Evolutionary conservation across 2,113 vertebrate species (phyloP).

Genomic region (Bos javanicus): DNA sequence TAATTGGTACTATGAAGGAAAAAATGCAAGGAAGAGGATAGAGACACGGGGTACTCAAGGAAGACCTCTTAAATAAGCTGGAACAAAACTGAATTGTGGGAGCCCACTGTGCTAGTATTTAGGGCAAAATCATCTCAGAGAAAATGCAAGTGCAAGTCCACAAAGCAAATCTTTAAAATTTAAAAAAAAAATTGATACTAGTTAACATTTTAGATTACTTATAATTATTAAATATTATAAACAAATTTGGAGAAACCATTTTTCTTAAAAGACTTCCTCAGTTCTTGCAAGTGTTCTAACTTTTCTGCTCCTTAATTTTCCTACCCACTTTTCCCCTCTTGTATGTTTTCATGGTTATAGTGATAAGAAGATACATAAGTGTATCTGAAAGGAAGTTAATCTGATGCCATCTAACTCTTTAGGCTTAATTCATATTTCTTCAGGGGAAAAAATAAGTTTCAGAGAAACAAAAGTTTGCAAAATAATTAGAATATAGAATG

Average conservation of each 20-base stretch:
- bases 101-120: not conserved
- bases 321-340: not conserved
- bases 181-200: not conserved
- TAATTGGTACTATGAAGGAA: not conserved
- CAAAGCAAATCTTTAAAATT: not conserved
- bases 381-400: not conserved
- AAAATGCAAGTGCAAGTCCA: not conserved
- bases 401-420: not conserved
- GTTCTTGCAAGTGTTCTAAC: not conserved
- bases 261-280: not conserved
- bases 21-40: not conserved
- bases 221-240: not conserved
- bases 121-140: not conserved
- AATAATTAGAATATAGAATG: not conserved
- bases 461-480: not conserved
- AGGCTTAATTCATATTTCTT: not conserved
- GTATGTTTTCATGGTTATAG: not conserved
- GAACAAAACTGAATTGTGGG: not conserved
- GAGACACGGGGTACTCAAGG: not conserved
- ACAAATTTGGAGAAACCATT: not conserved
- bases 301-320: not conserved
- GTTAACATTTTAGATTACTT: not conserved
- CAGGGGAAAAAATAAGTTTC: not conserved
- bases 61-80: not conserved
- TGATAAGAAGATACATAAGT: not conserved